Base-by-base conservation (phyloP, 2,888 invertebrate genomes). In the Tillus elongatus region DNA sequence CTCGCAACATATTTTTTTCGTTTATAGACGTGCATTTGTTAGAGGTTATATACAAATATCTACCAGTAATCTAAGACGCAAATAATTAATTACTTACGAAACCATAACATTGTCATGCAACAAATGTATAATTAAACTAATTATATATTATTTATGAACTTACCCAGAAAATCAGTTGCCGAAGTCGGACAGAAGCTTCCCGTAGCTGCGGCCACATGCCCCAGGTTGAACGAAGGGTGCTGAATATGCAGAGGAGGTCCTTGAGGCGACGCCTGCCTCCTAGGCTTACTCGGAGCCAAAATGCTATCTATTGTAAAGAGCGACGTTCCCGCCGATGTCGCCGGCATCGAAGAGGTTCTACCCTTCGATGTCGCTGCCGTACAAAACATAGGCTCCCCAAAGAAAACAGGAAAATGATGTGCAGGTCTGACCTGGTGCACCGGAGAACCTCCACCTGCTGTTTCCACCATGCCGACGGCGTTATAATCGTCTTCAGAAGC, bases 251-350 rank as follows among this genome's bases (percentile, higher is more conserved):
- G 51, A 6, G 61, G 54, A 44, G 76, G 69, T 43, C 74, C 75
- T 27, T 74, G 74, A 40, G 74, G 67, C 12, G 38, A 19, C 35
- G 40, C 67, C 51, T 60, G 50, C 6, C 60, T 58, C 46, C 70
- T 72, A 32, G 79, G 77, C 39, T 79, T 69, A 3, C 16, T 40
- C 35, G 85, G 83, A 32, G 85, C 85, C 61, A 88, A 69, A 53
- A 88, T 86, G 67, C 86, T 87, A 66, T 88, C 88, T 57, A 88
- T 88, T 52, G 87, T 88, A 64, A 88, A 88, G 43, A 86, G 71
- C 3, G 79, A 79, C 13, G 74, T 46, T 68, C 68, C 55, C 69
- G 68, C 51, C n/a, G n/a, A n/a, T n/a, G 67, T 64, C 55, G 56
- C 57, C 50, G 59, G 62, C 60, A 66, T 9, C 3, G 16, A 3